Percentiles rank a stretch among this genome's conserved stretches.
Conservation (phyloP, 2,888 invertebrate genomes). For the Parapristionchus giblindavisi region DNA sequence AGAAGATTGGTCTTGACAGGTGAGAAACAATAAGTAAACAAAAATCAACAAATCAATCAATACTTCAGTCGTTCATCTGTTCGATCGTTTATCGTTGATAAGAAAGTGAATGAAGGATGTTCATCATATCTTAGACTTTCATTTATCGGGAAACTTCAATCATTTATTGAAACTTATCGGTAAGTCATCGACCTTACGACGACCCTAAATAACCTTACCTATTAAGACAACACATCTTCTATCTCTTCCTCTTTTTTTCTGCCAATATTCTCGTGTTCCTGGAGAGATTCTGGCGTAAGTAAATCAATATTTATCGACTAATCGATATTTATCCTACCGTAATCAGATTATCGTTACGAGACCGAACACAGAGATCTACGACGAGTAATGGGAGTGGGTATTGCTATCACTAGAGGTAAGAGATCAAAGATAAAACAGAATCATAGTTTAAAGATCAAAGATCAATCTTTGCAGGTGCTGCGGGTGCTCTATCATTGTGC, state of each 20-base stretch:
- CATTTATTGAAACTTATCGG: constrained; percentile 91
- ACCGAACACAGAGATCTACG: constrained; percentile 91
- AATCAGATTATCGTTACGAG: constrained; percentile 89
- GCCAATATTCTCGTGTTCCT: constrained; percentile 90
- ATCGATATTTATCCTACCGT: constrained; percentile 27
- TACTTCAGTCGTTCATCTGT: constrained; percentile 64
- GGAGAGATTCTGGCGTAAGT: constrained; percentile 86
- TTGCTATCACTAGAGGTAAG: constrained; percentile 86
- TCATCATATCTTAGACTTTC: not conserved
- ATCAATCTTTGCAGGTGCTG: constrained; percentile 76
- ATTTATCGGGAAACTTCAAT: constrained; percentile 69
- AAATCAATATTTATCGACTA: constrained; percentile 70
- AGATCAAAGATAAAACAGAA: not conserved
- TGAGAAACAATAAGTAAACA: too few relatives aligned
- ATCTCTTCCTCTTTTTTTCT: constrained; percentile 92
- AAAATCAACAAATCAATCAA: not conserved
- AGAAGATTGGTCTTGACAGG: constrained; percentile 63
- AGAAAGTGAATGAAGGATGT: not conserved
- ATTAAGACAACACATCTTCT: constrained; percentile 85
- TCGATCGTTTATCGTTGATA: constrained; percentile 64
- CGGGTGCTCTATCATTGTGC: constrained; percentile 91
- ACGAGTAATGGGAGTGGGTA: constrained; percentile 96
- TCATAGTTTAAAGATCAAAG: not conserved
- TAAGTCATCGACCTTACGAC: not conserved
- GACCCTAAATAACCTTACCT: not conserved